These are phyloP conservation scores for Eulemur rubriventer DNA, from an alignment of 2,797 vertebrate species.

Conservation along the genomic window DNA sequence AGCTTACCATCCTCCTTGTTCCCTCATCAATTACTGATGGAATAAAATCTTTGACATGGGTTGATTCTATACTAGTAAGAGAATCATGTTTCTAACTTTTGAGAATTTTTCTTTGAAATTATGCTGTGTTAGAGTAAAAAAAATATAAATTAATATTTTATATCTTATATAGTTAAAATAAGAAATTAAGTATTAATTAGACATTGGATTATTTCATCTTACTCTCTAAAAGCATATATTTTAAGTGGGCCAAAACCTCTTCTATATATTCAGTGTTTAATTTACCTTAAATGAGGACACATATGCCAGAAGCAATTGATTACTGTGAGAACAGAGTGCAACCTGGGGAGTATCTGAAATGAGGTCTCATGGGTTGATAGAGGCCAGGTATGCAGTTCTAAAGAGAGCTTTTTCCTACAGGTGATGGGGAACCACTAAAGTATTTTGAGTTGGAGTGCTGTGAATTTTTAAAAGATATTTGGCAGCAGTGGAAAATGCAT, in stretches of 20 bases:
- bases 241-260: not conserved
- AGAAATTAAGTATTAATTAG: not conserved
- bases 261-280: not conserved
- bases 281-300: not conserved
- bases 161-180: not conserved
- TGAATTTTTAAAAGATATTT: slow-evolving; percentile 2
- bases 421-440: not conserved
- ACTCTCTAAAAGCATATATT: not conserved
- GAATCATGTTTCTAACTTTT: slow-evolving; percentile 31
- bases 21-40: not conserved
- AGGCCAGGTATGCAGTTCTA: not conserved
- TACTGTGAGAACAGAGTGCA: not conserved
- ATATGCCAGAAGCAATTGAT: not conserved
- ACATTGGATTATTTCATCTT: not conserved
- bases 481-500: not conserved
- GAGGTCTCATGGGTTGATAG: not conserved
- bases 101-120: slow-evolving; percentile 4
- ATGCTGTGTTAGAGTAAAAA: not conserved
- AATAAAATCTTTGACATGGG: not conserved
- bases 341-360: not conserved
- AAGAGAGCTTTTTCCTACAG: not conserved
- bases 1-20: not conserved
- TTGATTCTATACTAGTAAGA: slow-evolving; percentile 30
- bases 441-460: not conserved
- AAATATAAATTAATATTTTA: slow-evolving; percentile 29